These are phyloP conservation scores for Catostomus latipinnis DNA, from an alignment of 2,797 vertebrate genomes.

Conservation along the genomic window DNA sequence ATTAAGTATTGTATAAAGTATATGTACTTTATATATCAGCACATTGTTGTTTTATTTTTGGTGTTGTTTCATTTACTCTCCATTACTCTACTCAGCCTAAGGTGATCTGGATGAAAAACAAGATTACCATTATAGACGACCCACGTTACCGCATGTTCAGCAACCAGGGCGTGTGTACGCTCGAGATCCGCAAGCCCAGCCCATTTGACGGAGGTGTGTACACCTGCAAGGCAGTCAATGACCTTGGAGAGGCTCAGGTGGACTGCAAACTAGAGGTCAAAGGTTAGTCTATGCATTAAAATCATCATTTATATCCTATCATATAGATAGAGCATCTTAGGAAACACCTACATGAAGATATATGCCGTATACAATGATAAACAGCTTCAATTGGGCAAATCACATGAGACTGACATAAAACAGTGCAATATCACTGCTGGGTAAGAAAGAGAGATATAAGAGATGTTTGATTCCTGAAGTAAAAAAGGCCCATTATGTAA, in stretches of 20 bases:
- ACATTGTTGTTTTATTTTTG: conserved; percentile 7
- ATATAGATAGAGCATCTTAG: no score
- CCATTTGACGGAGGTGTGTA: conserved; percentile 94
- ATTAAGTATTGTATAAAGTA: no score
- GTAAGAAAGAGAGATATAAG: no score
- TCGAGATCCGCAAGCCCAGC: conserved; percentile 97
- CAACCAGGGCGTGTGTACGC: conserved; percentile 95
- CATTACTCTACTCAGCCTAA: conserved; percentile 81
- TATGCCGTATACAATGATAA: no score
- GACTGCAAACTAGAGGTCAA: conserved; percentile 98
- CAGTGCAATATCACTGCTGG: conserved; percentile 37
- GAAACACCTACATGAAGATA: no score
- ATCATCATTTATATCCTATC: no score
- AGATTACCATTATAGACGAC: conserved; percentile 89
- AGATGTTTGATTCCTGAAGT: no score
- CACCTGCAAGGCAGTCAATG: conserved; percentile 90
- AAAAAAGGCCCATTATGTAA: no score
- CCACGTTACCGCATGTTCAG: conserved; percentile 97
- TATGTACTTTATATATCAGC: no score
- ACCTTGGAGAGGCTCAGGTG: conserved; percentile 91
- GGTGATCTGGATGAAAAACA: conserved; percentile 99
- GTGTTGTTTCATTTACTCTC: background rate
- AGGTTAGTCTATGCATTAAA: conserved; percentile 81
- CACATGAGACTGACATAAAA: no score
- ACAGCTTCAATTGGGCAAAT: no score